These are phyloP conservation scores for Tanaodytes sp. DNA, from an alignment of 2,888 invertebrate species.

Conservation along the genomic window DNA sequence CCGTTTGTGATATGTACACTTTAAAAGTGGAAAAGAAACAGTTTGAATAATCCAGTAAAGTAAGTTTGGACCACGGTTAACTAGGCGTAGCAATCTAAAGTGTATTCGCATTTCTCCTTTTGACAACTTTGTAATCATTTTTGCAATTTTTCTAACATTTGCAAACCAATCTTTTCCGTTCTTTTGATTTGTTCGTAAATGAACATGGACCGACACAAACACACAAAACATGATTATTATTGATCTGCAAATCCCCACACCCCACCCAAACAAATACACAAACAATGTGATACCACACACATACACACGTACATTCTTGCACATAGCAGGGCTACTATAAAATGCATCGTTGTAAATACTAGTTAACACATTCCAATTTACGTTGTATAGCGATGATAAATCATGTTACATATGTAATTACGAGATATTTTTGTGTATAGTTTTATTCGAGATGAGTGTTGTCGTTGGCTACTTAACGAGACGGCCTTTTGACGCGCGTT, in stretches of 20 bases:
- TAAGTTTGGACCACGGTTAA: no score
- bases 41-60: no score
- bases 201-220: no score
- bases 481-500: slow-evolving; percentile 4
- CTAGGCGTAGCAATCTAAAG: slow-evolving; percentile 44
- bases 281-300: background rate
- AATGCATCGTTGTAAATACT: slow-evolving; percentile 69
- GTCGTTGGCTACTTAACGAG: slow-evolving; percentile 41
- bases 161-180: slow-evolving; percentile 5
- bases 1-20: slow-evolving; percentile 61
- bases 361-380: slow-evolving; percentile 73
- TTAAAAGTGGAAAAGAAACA: slow-evolving; percentile 18
- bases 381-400: slow-evolving; percentile 68
- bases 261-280: background rate
- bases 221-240: no score
- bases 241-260: no score
- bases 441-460: slow-evolving; percentile 67
- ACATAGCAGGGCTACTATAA: slow-evolving; percentile 71
- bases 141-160: slow-evolving; percentile 4
- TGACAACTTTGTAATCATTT: background rate
- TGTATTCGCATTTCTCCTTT: slow-evolving; percentile 67
- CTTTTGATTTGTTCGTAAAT: slow-evolving; percentile 7
- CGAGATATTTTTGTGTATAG: slow-evolving; percentile 72
- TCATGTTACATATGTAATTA: slow-evolving; percentile 73
- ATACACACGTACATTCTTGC: slow-evolving; percentile 63